Evolutionary conservation across 1,140 invertebrate species (phyloP).

Genomic region (Bicyclus anynana): DNA sequence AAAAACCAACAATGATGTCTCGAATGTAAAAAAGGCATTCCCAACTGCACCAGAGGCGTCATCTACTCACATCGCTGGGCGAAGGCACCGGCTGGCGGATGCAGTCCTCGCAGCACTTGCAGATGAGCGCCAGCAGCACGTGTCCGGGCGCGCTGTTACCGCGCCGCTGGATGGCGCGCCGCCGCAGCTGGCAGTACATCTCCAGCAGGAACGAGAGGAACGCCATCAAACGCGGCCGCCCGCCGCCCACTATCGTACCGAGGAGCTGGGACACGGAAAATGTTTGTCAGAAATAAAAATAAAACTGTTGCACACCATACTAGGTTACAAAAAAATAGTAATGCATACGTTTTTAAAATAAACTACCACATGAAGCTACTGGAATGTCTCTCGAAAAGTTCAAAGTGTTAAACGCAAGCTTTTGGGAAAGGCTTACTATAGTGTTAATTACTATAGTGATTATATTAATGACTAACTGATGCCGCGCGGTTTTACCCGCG

Average conservation of each 20-base stretch:
- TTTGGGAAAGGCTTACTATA: neutral
- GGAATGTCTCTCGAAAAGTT: too few relatives aligned
- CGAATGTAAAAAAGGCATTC: too few relatives aligned
- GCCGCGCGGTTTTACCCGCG: too few relatives aligned
- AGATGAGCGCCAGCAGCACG: conserved; percentile 86
- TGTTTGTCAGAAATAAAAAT: neutral
- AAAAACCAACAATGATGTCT: too few relatives aligned
- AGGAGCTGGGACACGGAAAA: conserved; percentile 45
- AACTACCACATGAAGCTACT: too few relatives aligned
- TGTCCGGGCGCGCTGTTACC: conserved; percentile 80
- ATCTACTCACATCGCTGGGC: conserved; percentile 81
- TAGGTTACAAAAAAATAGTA: too few relatives aligned
- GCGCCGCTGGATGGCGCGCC: conserved; percentile 82
- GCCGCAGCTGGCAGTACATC: conserved; percentile 91
- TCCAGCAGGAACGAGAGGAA: conserved; percentile 93
- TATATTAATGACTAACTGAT: too few relatives aligned
- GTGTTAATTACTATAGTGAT: too few relatives aligned
- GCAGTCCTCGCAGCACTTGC: conserved; percentile 91
- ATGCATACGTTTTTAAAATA: too few relatives aligned
- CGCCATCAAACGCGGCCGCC: conserved; percentile 84
- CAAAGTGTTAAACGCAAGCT: neutral
- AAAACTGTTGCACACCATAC: too few relatives aligned
- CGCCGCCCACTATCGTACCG: conserved; percentile 74
- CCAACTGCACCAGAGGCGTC: neutral
- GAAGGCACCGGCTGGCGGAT: conserved; percentile 87